phyloP scores from a whole-genome alignment of 2,797 vertebrate species.

The Sebastes hubbsi region DNA sequence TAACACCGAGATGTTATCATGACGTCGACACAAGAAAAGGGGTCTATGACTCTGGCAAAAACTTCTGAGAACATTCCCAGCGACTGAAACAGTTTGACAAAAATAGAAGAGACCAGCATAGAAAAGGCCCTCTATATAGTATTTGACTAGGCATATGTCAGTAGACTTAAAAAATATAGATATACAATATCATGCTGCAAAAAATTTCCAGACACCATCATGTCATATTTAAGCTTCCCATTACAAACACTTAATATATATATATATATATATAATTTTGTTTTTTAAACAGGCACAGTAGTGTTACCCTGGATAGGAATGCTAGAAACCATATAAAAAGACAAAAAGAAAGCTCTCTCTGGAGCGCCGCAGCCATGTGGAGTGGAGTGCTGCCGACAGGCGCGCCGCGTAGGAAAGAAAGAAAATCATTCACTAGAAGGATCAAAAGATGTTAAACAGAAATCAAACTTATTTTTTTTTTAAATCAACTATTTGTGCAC shows the following conservation, averaged over 20 bases:
- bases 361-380: constrained; percentile 47
- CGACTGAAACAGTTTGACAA: constrained; percentile 43
- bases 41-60: not conserved
- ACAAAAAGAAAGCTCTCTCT: constrained; percentile 62
- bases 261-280: constrained; percentile 64
- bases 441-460: constrained; percentile 75
- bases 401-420: constrained; percentile 35
- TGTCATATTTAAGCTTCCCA: constrained; percentile 69
- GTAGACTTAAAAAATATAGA: constrained; percentile 77
- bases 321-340: constrained; percentile 77
- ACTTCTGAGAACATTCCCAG: constrained; percentile 35
- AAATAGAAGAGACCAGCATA: constrained; percentile 55
- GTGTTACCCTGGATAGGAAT: constrained; percentile 88
- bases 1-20: no score
- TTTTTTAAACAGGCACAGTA: constrained; percentile 88
- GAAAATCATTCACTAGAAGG: not conserved
- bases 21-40: no score
- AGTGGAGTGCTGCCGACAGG: constrained; percentile 61
- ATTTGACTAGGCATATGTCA: constrained; percentile 59
- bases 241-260: constrained; percentile 73
- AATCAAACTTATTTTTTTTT: constrained; percentile 80
- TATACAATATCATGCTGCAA: constrained; percentile 72
- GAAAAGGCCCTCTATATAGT: constrained; percentile 49
- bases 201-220: constrained; percentile 69
- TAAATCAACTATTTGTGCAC: constrained; percentile 84